These are phyloP conservation scores for Saimiri boliviensis DNA, from an alignment of 2,113 vertebrate genomes.

Conservation along the genomic window DNA sequence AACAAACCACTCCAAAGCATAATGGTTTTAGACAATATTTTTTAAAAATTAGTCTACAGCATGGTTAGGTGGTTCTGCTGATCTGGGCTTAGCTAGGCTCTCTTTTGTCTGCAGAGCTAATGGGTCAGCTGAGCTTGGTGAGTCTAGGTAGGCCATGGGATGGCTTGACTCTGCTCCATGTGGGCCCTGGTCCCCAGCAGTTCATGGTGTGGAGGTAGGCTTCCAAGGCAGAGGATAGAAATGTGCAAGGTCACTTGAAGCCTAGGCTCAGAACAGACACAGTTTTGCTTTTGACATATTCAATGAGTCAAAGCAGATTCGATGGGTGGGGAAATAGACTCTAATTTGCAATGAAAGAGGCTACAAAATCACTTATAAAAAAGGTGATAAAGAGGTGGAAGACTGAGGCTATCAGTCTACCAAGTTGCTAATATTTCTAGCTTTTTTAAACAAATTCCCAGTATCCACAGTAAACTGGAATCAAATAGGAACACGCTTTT, in stretches of 20 bases:
- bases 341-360: rapidly evolving
- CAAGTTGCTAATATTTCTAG: too few relatives aligned
- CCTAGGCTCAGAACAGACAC: background rate
- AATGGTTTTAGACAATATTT: background rate
- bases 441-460: background rate
- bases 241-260: background rate
- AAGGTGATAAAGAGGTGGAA: rapidly evolving
- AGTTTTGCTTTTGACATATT: background rate
- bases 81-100: background rate
- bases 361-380: rapidly evolving
- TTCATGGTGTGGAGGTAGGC: background rate
- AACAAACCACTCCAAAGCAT: background rate
- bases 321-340: too few relatives aligned
- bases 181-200: background rate
- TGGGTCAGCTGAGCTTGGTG: background rate
- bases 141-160: background rate
- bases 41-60: background rate
- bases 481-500: too few relatives aligned
- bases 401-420: too few relatives aligned
- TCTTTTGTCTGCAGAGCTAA: background rate
- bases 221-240: background rate
- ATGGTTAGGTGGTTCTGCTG: background rate
- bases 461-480: background rate
- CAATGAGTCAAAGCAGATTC: background rate
- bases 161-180: rapidly evolving